Percentiles rank a stretch among this genome's conserved stretches.
These are phyloP conservation scores for Oxyruncus cristatus DNA, from an alignment of 2,113 vertebrate genomes.

Conservation along the genomic window DNA sequence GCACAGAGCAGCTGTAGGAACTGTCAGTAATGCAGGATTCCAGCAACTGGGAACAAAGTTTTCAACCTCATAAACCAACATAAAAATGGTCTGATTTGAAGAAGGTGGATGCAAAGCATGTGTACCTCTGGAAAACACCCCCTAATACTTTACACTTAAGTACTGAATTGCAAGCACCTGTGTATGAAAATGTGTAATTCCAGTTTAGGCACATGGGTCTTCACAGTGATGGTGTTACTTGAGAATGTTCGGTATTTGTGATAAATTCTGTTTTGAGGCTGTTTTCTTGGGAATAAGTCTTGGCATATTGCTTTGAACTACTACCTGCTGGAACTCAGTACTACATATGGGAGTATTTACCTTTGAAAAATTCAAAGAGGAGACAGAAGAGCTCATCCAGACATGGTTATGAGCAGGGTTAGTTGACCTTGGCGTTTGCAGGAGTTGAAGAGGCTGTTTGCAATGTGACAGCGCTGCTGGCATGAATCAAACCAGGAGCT, in stretches of 20 bases:
- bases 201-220: neutral
- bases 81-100: neutral
- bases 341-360: conserved; percentile 33
- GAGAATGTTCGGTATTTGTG: neutral
- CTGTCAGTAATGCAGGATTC: neutral
- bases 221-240: neutral
- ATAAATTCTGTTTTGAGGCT: neutral
- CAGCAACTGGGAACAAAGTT: neutral
- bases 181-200: neutral
- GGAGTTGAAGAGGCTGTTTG: conserved; percentile 16
- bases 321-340: conserved; percentile 13
- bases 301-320: neutral
- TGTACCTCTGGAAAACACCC: neutral
- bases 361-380: conserved; percentile 1
- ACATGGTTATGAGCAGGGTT: neutral
- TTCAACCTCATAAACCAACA: neutral
- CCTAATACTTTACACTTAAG: neutral
- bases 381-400: conserved; percentile 28
- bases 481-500: neutral
- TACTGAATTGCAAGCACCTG: neutral
- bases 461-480: neutral
- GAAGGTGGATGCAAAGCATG: neutral
- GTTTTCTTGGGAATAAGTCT: conserved; percentile 13
- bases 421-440: conserved; percentile 9
- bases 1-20: neutral